Percentiles rank a stretch among this genome's conserved stretches.
Evolutionary conservation across 2,888 invertebrate species (phyloP).

Genomic region (Idaea aversata): DNA sequence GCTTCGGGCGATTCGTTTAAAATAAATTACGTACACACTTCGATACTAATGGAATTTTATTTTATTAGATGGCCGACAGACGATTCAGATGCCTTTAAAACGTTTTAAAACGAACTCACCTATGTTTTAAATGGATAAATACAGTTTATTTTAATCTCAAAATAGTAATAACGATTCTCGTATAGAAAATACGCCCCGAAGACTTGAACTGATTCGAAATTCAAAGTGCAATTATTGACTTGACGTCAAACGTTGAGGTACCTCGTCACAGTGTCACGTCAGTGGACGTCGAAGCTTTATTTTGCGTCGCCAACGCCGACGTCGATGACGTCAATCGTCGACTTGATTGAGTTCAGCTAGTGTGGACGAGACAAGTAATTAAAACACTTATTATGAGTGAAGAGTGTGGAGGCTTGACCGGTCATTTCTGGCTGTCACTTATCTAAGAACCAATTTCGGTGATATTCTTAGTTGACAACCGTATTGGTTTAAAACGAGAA

Average conservation of each 20-base stretch:
- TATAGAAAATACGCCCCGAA: neutral
- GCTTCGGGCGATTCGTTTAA: constrained; percentile 29
- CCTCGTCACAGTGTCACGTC: neutral
- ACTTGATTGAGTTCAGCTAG: constrained; percentile 5
- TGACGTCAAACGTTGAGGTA: neutral
- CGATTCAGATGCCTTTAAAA: neutral
- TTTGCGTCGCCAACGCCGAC: constrained; percentile 2
- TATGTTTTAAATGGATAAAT: constrained; percentile 1
- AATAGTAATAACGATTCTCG: neutral
- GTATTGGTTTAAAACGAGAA: neutral
- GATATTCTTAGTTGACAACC: neutral
- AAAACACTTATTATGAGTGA: constrained; percentile 16
- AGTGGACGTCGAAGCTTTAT: neutral
- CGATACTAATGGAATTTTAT: constrained; percentile 28
- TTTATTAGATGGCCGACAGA: constrained; percentile 8
- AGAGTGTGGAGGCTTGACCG: neutral
- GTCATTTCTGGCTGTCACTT: neutral
- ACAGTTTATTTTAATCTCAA: neutral
- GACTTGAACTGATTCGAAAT: neutral
- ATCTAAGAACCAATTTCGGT: neutral
- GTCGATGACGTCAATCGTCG: constrained; percentile 4
- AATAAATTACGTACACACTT: constrained; percentile 31
- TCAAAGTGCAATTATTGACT: constrained; percentile 5
- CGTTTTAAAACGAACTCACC: neutral
- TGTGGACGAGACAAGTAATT: constrained; percentile 22